phyloP scores from a whole-genome alignment of 2,888 invertebrate genomes.

The Pristionchus arcanus region DNA sequence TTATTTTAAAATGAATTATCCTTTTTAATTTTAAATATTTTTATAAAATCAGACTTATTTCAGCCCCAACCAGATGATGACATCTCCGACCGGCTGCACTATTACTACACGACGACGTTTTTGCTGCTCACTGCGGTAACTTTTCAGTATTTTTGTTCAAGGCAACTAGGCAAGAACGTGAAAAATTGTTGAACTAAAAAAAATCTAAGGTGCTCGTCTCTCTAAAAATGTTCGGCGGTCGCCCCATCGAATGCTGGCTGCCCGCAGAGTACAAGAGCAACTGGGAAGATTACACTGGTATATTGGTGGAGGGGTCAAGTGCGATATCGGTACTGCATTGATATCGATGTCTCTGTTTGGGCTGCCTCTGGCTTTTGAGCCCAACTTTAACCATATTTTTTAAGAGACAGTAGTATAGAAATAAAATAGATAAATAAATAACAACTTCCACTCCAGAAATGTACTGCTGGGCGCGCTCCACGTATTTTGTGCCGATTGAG shows the following conservation, averaged over 20 bases:
- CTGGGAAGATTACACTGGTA: constrained; percentile 79
- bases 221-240: constrained; percentile 78
- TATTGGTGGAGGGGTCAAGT: too few relatives aligned
- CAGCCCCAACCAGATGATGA: constrained; percentile 78
- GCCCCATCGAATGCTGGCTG: constrained; percentile 78
- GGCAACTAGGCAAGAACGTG: too few relatives aligned
- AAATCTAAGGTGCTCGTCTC: constrained; percentile 73
- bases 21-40: background rate
- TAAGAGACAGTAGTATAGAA: too few relatives aligned
- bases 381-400: too few relatives aligned
- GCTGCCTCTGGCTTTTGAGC: too few relatives aligned
- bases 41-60: background rate
- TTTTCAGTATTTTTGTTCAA: too few relatives aligned
- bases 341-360: too few relatives aligned
- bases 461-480: constrained; percentile 79
- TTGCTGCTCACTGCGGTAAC: constrained; percentile 79
- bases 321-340: too few relatives aligned
- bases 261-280: constrained; percentile 77
- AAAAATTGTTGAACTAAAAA: too few relatives aligned
- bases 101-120: constrained; percentile 82
- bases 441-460: constrained; percentile 63
- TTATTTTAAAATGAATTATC: too few relatives aligned
- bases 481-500: constrained; percentile 78
- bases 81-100: constrained; percentile 81
- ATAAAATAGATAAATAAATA: too few relatives aligned